Base-by-base conservation (phyloP, 2,797 vertebrate species). In the Urocyon cinereoargenteus region DNA sequence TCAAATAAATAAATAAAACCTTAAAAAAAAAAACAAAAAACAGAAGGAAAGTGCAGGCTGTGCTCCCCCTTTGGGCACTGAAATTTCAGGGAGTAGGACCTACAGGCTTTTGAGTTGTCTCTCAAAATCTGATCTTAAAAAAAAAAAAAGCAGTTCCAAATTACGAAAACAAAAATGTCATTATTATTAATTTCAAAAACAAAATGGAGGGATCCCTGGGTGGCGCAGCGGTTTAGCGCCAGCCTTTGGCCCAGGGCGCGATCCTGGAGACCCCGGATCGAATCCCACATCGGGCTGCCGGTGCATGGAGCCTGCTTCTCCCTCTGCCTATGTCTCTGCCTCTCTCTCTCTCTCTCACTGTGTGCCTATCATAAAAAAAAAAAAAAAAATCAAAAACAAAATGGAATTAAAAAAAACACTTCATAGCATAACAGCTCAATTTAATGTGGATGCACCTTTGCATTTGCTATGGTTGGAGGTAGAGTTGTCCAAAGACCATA, bases 331-430 rank as follows among this genome's bases (percentile, higher is more conserved):
- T n/a, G n/a, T n/a, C n/a, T n/a, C n/a, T n/a, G n/a, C n/a, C n/a
- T n/a, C n/a, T n/a, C n/a, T n/a, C n/a, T n/a, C n/a, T n/a, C n/a
- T n/a, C n/a, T n/a, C n/a, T n/a, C n/a, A n/a, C n/a, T n/a, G n/a
- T n/a, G n/a, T n/a, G n/a, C n/a, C n/a, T n/a, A n/a, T n/a, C n/a
- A n/a, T n/a, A n/a, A n/a, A n/a, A n/a, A n/a, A n/a, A n/a, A n/a
- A n/a, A n/a, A n/a, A n/a, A n/a, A n/a, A n/a, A n/a, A n/a, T 53
- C 51, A 94, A 75, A 90, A 88, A 51, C 24, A 95, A 87, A 85
- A 68, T 66, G 14, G 83, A 92, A 86, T 22, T 66, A 49, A 2
- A 85, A 14, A 1, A 83, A 90, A 73, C 66, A 34, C 19, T 62
- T 62, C 22, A 61, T 7, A 51, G 21, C 19, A 91, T 57, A 96